Evolutionary conservation across 1,140 invertebrate genomes (phyloP).

Genomic region (Drosophila malerkotliana): DNA sequence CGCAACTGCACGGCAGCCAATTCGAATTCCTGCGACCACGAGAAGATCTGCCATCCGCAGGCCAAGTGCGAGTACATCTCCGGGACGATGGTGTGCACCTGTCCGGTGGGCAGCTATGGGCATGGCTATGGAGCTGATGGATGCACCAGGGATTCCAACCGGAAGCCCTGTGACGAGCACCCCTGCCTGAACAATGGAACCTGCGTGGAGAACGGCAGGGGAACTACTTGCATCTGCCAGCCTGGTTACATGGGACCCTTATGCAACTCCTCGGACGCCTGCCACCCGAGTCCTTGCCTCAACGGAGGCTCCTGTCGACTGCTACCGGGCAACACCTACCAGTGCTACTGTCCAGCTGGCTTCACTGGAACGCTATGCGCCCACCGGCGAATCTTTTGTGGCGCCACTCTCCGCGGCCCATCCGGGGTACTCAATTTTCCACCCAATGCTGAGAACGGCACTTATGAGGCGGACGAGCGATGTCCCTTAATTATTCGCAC

Average conservation of each 20-base stretch:
- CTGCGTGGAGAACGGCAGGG: slow-evolving; percentile 85
- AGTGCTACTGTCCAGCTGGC: slow-evolving; percentile 84
- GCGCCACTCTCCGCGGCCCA: slow-evolving; percentile 85
- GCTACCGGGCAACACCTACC: slow-evolving; percentile 70
- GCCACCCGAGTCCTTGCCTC: slow-evolving; percentile 89
- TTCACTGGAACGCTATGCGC: slow-evolving; percentile 84
- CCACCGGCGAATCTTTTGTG: slow-evolving; percentile 59
- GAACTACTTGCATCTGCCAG: slow-evolving; percentile 87
- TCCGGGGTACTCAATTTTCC: slow-evolving; percentile 55
- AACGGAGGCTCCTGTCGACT: slow-evolving; percentile 90
- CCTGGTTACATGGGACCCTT: slow-evolving; percentile 66
- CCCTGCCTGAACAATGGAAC: slow-evolving; percentile 88
- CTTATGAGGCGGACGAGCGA: slow-evolving; percentile 85
- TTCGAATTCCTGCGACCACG: slow-evolving; percentile 55
- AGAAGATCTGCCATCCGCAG: slow-evolving; percentile 84
- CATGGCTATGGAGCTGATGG: slow-evolving; percentile 85
- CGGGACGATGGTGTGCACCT: slow-evolving; percentile 89
- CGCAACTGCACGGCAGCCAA: slow-evolving; percentile 83
- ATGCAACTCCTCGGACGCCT: slow-evolving; percentile 86
- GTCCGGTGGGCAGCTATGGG: slow-evolving; percentile 88
- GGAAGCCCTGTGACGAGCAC: slow-evolving; percentile 65
- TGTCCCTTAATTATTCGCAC: slow-evolving; percentile 92
- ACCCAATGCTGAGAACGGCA: slow-evolving; percentile 85
- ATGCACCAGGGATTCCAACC: slow-evolving; percentile 48
- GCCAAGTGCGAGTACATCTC: slow-evolving; percentile 91